These are phyloP conservation scores for Zelostemma sp. DNA, from an alignment of 1,140 invertebrate genomes.

Conservation along the genomic window DNA sequence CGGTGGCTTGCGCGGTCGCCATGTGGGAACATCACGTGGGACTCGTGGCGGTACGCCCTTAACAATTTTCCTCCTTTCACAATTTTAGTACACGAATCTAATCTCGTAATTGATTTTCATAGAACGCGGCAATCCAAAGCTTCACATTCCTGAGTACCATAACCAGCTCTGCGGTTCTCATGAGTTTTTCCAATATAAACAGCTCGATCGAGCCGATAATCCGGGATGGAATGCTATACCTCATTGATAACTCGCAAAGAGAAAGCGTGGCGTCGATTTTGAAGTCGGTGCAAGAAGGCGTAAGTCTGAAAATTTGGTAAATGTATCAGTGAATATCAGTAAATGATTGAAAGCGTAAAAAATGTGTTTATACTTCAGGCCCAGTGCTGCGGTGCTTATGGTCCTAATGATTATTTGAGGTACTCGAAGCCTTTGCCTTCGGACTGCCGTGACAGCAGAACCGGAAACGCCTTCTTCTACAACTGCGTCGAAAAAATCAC, in stretches of 20 bases:
- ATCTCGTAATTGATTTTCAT: background rate
- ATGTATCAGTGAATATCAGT: too few relatives aligned
- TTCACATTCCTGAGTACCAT: conserved; percentile 80
- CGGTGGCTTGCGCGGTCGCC: conserved; percentile 81
- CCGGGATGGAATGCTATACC: conserved; percentile 75
- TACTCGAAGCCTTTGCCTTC: conserved; percentile 82
- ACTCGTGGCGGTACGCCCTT: conserved; percentile 72
- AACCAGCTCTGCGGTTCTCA: conserved; percentile 80
- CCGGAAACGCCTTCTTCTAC: conserved; percentile 88
- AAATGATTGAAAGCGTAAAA: too few relatives aligned
- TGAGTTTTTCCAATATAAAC: conserved; percentile 84
- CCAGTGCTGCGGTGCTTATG: conserved; percentile 85
- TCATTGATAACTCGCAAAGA: conserved; percentile 80
- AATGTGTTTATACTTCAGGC: conserved; percentile 71
- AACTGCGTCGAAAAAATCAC: conserved; percentile 88
- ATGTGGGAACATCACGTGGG: conserved; percentile 76
- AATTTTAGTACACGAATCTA: background rate
- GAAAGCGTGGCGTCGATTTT: conserved; percentile 75
- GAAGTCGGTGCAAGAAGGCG: conserved; percentile 89
- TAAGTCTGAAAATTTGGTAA: conserved; percentile 72
- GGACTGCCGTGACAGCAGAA: conserved; percentile 87
- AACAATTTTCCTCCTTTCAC: background rate
- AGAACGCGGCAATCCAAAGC: conserved; percentile 80
- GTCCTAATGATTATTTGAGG: conserved; percentile 82
- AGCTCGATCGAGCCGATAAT: conserved; percentile 83